A percentile compares a stretch with the other conserved stretches of the same genome.
Evolutionary conservation across 2,888 invertebrate species (phyloP).

Genomic region (Platypus cylindrus): DNA sequence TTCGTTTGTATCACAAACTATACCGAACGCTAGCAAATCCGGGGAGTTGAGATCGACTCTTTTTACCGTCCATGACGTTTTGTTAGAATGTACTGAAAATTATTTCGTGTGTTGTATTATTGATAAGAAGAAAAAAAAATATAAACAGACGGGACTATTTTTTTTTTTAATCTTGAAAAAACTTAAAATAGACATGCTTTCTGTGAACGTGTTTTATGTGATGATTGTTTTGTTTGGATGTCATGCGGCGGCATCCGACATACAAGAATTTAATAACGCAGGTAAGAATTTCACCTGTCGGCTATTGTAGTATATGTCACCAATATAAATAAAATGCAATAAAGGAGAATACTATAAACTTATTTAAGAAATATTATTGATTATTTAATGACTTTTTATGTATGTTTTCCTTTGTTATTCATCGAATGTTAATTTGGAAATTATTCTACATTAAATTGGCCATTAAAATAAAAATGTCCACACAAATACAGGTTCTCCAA

Average conservation of each 20-base stretch:
- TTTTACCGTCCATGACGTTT: conserved; percentile 21
- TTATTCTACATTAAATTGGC: too few relatives aligned
- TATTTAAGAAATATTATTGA: too few relatives aligned
- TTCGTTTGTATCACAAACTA: conserved; percentile 17
- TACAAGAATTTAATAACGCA: conserved; percentile 19
- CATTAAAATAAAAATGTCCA: too few relatives aligned
- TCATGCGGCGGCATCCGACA: conserved; percentile 15
- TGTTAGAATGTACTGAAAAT: conserved; percentile 16
- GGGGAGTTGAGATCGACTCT: conserved; percentile 20
- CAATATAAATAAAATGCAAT: too few relatives aligned
- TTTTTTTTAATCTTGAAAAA: too few relatives aligned
- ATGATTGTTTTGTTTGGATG: conserved; percentile 20
- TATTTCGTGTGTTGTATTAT: conserved; percentile 17
- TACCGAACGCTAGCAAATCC: conserved; percentile 16
- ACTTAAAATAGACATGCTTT: conserved; percentile 19
- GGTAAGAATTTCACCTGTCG: conserved; percentile 22
- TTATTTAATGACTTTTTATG: too few relatives aligned
- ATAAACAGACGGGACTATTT: conserved; percentile 14
- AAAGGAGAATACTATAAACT: too few relatives aligned
- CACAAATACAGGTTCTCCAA: too few relatives aligned
- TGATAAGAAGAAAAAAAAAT: conserved; percentile 18
- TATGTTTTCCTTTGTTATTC: too few relatives aligned
- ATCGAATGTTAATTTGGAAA: too few relatives aligned
- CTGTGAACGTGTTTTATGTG: conserved; percentile 19
- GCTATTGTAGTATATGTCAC: too few relatives aligned